A percentile compares a stretch with the other conserved stretches of the same genome.
phyloP scores from a whole-genome alignment of 2,888 invertebrate species.

The Melangyna quadrimaculata region DNA sequence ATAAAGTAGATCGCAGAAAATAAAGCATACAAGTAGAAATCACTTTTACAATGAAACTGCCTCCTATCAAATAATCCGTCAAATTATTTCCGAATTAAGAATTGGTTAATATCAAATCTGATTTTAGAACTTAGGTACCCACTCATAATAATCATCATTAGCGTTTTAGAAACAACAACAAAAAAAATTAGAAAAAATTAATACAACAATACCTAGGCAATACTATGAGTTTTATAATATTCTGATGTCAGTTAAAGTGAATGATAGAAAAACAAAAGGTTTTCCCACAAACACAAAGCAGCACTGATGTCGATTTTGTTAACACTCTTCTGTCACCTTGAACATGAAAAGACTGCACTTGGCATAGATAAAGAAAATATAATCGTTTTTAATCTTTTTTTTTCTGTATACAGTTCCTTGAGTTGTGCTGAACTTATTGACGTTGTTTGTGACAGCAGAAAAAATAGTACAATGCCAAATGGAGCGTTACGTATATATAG shows the following conservation, averaged over 20 bases:
- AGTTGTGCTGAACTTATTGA: constrained; percentile 7
- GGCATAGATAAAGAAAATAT: constrained; percentile 59
- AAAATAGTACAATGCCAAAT: constrained; percentile 37
- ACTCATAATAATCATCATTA: constrained; percentile 22
- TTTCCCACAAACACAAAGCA: constrained; percentile 22
- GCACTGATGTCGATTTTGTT: constrained; percentile 34
- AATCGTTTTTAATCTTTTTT: constrained; percentile 44
- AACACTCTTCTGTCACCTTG: constrained; percentile 69
- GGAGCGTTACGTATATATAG: constrained; percentile 24
- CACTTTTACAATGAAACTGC: constrained; percentile 15
- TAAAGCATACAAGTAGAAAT: background rate
- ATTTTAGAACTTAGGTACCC: background rate
- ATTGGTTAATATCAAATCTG: background rate
- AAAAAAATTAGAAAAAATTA: background rate
- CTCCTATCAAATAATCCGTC: constrained; percentile 35
- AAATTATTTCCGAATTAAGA: background rate
- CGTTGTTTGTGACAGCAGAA: constrained; percentile 40
- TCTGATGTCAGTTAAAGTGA: background rate
- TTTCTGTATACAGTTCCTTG: constrained; percentile 1
- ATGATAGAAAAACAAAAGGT: constrained; percentile 52
- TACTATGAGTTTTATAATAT: background rate
- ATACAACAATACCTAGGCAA: background rate
- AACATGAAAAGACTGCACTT: constrained; percentile 71
- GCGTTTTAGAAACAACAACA: background rate
- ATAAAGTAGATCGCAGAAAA: constrained; percentile 14